Conservation (phyloP, 2,113 vertebrate species). For the Brachyhypopomus gauderio region DNA sequence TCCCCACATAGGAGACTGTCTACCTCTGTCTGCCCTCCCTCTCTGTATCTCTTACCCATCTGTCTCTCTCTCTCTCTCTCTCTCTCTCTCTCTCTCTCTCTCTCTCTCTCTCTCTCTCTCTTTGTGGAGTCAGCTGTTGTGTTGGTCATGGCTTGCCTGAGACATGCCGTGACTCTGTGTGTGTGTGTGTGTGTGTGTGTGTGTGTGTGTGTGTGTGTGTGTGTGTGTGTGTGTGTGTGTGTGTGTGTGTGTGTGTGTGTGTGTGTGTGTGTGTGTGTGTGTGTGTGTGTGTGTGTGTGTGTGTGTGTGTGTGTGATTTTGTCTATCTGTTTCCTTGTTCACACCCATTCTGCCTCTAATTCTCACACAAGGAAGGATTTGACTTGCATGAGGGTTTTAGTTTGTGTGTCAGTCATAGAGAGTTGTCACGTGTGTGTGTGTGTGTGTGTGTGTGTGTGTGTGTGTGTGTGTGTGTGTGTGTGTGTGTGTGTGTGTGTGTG, state of each 20-base stretch:
- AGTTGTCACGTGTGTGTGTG: too few relatives aligned
- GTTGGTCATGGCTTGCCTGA: constrained; percentile 14
- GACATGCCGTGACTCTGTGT: constrained; percentile 59
- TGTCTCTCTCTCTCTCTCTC: neutral
- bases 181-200: constrained; percentile 20
- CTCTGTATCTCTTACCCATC: neutral
- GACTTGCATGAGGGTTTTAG: constrained; percentile 64
- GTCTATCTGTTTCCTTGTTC: neutral
- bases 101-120: constrained; percentile 29
- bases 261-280: constrained; percentile 33
- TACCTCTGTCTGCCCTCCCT: neutral
- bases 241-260: neutral
- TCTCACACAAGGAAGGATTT: constrained; percentile 62
- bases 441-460: too few relatives aligned
- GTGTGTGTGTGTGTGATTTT: constrained; percentile 45
- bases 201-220: neutral
- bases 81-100: constrained; percentile 4
- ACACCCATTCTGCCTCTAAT: constrained; percentile 46
- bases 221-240: neutral
- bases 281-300: constrained; percentile 11
- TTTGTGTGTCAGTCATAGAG: too few relatives aligned
- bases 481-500: too few relatives aligned
- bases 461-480: too few relatives aligned
- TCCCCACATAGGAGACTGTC: too few relatives aligned
- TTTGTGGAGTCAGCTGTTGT: neutral